Percentiles rank a stretch among this genome's conserved stretches.
These are phyloP conservation scores for Vireo altiloquus DNA, from an alignment of 2,113 vertebrate genomes.

Conservation along the genomic window DNA sequence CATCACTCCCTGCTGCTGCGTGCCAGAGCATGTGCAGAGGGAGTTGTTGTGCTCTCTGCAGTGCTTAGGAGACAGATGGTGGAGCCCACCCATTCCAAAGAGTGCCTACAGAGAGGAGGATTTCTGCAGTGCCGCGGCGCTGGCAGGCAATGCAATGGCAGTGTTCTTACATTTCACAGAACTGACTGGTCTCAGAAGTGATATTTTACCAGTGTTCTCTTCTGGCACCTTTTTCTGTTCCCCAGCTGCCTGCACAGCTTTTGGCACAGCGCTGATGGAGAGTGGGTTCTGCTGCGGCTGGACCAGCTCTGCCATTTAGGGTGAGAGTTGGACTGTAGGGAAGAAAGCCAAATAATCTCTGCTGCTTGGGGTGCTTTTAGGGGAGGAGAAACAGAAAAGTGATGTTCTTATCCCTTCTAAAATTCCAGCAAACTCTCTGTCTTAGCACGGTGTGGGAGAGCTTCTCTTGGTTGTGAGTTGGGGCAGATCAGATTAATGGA, in stretches of 20 bases:
- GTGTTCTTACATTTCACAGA: not conserved
- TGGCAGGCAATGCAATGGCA: not conserved
- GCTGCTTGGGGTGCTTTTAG: not conserved
- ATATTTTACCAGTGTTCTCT: not conserved
- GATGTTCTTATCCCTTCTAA: not conserved
- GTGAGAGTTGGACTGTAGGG: not conserved
- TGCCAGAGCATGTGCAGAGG: constrained; percentile 11
- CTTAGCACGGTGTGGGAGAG: not conserved
- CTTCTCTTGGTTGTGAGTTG: not conserved
- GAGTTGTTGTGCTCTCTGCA: constrained; percentile 38
- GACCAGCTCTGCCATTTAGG: not conserved
- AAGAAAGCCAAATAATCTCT: not conserved
- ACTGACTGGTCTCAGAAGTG: not conserved
- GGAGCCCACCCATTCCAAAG: constrained; percentile 22
- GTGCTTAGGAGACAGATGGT: constrained; percentile 41
- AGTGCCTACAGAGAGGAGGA: not conserved
- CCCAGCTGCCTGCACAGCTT: not conserved
- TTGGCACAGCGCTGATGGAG: not conserved
- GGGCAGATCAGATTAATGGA: not conserved
- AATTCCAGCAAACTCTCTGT: not conserved
- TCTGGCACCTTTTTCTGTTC: not conserved
- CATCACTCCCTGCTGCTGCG: not conserved
- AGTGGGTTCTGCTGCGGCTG: not conserved
- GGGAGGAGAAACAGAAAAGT: not conserved
- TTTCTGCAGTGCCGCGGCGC: not conserved